Evolutionary conservation across 2,888 invertebrate genomes (phyloP), one percentile per base, ranked within the genome.

Genomic region (Aproaerema taeniolella): DNA sequence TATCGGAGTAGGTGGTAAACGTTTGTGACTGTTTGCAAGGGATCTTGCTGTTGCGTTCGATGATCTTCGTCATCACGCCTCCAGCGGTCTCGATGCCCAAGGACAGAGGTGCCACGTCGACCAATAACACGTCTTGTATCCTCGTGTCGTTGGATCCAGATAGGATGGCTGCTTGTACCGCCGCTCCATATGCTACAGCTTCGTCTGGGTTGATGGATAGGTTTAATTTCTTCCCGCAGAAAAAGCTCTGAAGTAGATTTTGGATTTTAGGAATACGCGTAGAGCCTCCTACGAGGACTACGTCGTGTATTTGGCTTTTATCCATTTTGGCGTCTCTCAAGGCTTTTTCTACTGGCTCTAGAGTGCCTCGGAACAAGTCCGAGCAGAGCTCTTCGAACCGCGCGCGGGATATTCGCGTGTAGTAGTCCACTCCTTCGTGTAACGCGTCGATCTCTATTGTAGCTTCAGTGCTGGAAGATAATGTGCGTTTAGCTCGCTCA

Each of bases 281-380:
- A 0, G 93, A 93, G 14, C 94, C 95, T 9, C 95, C 95, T 25
- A 95, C 95, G 17, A 95, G 81, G 0, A 95, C 94, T 2, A 95
- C 91, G 56, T 95, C 94, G 62, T 94, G 89, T 46, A 95, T 92
- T 47, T 89, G 87, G 25, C 87, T 79, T 63, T 95, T 94, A 73
- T 93, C 93, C 76, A 95, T 77, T 61, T 94, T 92, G 0, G 94
- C 93, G 62, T 95, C 95, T 34, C 88, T 87, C 14, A 95, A 76
- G 0, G 94, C 93, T 56, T 93, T 92, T 61, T 94, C 93, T 0
- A 95, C 94, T 0, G 94, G 94, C 32, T 91, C 89, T 45, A 95
- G 68, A 0, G 95, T 94, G 12, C 88, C 85, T 34, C 92, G 83
- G 87, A 94, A 93, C 32, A 93, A 73, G 61, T 93, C 92, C 2